These are phyloP conservation scores for Acrocephalus kingi DNA, from an alignment of 2,113 vertebrate genomes.

Conservation along the genomic window DNA sequence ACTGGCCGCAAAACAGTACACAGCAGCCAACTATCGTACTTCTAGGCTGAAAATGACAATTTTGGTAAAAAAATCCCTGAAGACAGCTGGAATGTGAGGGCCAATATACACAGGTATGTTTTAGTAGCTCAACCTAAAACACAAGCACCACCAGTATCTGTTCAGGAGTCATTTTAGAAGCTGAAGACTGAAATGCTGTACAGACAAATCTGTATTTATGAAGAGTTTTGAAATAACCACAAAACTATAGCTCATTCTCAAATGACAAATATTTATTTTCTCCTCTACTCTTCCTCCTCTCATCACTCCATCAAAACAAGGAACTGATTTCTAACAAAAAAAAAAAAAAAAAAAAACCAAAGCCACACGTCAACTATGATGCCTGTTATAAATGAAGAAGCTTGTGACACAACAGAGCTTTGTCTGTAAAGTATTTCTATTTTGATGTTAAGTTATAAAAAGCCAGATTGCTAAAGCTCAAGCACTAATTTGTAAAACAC, in stretches of 20 bases:
- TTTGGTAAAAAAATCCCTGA: not conserved
- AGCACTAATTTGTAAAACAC: not conserved
- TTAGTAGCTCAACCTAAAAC: not conserved
- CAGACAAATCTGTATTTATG: not conserved
- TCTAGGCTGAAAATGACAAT: not conserved
- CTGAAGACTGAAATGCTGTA: not conserved
- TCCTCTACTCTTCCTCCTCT: not conserved
- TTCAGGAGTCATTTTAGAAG: not conserved
- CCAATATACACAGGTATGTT: not conserved
- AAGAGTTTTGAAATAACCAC: not conserved
- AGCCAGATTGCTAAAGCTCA: not conserved
- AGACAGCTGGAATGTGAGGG: not conserved
- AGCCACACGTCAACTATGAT: not conserved
- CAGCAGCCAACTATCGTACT: not conserved
- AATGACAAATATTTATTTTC: not conserved
- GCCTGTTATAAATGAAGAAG: not conserved
- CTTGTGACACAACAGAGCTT: not conserved
- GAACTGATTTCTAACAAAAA: not conserved
- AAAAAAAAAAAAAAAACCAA: not conserved
- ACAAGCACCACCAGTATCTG: not conserved
- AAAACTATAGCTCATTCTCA: not conserved
- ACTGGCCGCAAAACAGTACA: not conserved
- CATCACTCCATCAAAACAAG: not conserved
- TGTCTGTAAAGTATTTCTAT: not conserved
- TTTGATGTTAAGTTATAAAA: not conserved